Evolutionary conservation across 2,888 invertebrate species (phyloP).

Genomic region (Brenthis daphne): DNA sequence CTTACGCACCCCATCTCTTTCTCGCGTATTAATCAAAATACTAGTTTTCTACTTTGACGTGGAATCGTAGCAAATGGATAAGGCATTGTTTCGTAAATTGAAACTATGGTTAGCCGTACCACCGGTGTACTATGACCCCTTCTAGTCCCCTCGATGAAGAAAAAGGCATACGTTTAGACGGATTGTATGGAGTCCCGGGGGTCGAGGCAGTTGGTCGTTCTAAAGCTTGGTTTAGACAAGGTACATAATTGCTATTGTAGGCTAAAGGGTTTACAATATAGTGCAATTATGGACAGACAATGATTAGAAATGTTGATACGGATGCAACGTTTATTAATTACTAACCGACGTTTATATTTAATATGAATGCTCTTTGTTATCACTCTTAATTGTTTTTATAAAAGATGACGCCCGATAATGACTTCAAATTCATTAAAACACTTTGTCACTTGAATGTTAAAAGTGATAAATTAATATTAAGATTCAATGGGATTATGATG

Average conservation of each 20-base stretch:
- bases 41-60: constrained; percentile 80
- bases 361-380: constrained; percentile 43
- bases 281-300: constrained; percentile 66
- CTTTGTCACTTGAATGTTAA: constrained; percentile 12
- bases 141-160: constrained; percentile 42
- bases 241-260: constrained; percentile 71
- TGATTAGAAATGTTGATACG: constrained; percentile 66
- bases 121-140: constrained; percentile 58
- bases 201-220: constrained; percentile 42
- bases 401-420: constrained; percentile 30
- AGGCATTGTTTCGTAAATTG: constrained; percentile 81
- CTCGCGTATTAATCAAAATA: constrained; percentile 82
- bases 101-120: constrained; percentile 72
- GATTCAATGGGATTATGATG: background rate
- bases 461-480: constrained; percentile 10
- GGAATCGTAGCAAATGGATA: constrained; percentile 80
- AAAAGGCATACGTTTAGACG: constrained; percentile 37
- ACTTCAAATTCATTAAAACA: constrained; percentile 28
- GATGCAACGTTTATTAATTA: constrained; percentile 56
- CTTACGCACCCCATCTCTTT: constrained; percentile 75
- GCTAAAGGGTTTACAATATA: constrained; percentile 69
- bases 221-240: constrained; percentile 72
- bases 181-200: constrained; percentile 47
- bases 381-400: constrained; percentile 39
- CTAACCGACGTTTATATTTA: constrained; percentile 44